phyloP scores from a whole-genome alignment of 2,113 vertebrate species.

The Herpetotheres cachinnans region DNA sequence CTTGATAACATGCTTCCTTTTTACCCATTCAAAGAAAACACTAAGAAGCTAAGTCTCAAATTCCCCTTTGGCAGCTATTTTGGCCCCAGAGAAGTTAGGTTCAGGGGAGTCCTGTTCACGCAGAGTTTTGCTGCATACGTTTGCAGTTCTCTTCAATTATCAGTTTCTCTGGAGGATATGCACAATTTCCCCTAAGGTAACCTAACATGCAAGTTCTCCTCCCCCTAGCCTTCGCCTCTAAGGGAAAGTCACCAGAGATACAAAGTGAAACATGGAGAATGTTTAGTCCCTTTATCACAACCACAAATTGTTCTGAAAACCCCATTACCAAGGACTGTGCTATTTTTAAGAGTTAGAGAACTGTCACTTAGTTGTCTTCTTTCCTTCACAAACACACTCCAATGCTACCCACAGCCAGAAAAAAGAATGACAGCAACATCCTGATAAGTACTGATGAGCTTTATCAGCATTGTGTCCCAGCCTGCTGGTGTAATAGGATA shows the following conservation, averaged over 20 bases:
- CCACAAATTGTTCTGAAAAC: not conserved
- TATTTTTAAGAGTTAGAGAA: not conserved
- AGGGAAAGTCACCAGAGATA: not conserved
- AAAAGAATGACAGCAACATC: not conserved
- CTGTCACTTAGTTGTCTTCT: not conserved
- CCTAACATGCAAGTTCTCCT: not conserved
- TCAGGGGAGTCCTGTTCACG: not conserved
- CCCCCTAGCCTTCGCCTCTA: not conserved
- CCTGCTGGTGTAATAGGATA: not conserved
- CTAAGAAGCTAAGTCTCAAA: not conserved
- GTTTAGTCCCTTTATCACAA: constrained; percentile 1
- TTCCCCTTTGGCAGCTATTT: not conserved
- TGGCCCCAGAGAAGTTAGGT: not conserved
- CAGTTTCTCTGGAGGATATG: not conserved
- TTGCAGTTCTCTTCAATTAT: not conserved
- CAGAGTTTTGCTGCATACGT: not conserved
- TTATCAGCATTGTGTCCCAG: not conserved
- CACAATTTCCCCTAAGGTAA: constrained; percentile 7
- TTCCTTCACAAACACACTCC: not conserved
- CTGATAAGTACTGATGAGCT: not conserved
- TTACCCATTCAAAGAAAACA: not conserved
- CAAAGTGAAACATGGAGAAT: not conserved
- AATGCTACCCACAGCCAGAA: not conserved
- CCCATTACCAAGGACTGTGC: not conserved
- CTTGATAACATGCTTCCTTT: not conserved